Base-by-base conservation (phyloP, 2,888 invertebrate species). In the Euplexia lucipara region DNA sequence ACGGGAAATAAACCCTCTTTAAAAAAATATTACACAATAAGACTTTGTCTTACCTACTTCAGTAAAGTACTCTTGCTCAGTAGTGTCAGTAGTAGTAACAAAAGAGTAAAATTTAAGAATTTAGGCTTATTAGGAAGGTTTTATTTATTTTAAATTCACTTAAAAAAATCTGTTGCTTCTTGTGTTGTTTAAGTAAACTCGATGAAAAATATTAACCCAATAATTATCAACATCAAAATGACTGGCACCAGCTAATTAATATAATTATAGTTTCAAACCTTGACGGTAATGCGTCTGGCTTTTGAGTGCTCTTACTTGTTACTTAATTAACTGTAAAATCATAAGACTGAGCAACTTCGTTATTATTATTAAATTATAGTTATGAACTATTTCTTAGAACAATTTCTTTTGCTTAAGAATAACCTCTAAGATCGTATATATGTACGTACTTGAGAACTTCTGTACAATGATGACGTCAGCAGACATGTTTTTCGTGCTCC, bases 291-390 rank as follows among this genome's bases (percentile, higher is more conserved):
- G 51, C 16, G 37, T 60, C 51, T 56, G 30, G 51, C 20, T 48
- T 68, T 51, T 60, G 37, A 63, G n/a, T 63, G 42, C 41, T 59
- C 48, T 22, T 47, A 16, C 10, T 71, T 51, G 39, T 44, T 51
- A 34, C 12, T 56, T 56, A 59, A 66, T 75, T 66, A 39, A 62
- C 22, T 45, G 53, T 35, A 39, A 59, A 56, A 56, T 70, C 34
- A 41, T 75, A 70, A 70, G 34, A 14, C 26, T 37, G 32, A 44
- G 5, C 20, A 34, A 32, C 32, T 52, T 47, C 18, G 34, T 75
- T 56, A 45, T 68, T 59, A 2, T 42, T 47, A 47, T 47, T 39
- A 20, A 49, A 42, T 34, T 59, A 5, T 3, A 26, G 26, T 26
- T 26, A n/a, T n/a, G 37, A 59, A 48, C 35, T 30, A 20, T 52